phyloP scores from a whole-genome alignment of 92 coral and sea anemone genomes.

The Galaxea fascicularis region DNA sequence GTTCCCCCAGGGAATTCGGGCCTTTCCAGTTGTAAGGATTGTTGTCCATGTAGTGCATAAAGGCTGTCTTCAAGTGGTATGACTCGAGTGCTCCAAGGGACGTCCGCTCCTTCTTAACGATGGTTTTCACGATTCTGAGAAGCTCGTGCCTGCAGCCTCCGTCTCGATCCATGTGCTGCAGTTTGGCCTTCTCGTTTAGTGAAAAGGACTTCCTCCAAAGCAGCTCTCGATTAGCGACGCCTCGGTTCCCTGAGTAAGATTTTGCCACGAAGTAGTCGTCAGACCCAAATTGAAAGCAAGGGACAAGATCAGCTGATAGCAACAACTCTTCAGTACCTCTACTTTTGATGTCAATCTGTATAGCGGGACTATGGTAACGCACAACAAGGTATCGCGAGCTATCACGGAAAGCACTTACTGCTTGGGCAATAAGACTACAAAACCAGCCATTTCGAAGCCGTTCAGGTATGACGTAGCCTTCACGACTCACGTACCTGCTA shows the following conservation, averaged over 20 bases:
- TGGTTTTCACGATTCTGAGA: slow-evolving; percentile 71
- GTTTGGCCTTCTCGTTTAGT: slow-evolving; percentile 49
- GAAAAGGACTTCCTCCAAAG: slow-evolving; percentile 74
- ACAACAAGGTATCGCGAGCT: slow-evolving; percentile 29
- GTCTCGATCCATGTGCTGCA: slow-evolving; percentile 70
- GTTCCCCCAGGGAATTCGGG: slow-evolving; percentile 23
- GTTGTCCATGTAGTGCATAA: slow-evolving; percentile 43
- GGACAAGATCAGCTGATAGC: slow-evolving; percentile 73
- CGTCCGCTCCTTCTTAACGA: slow-evolving; percentile 59
- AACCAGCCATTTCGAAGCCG: slow-evolving; percentile 63
- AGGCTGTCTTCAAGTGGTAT: slow-evolving; percentile 81
- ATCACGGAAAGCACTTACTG: slow-evolving; percentile 10
- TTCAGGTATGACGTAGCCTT: slow-evolving; percentile 50
- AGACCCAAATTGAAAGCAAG: slow-evolving; percentile 47
- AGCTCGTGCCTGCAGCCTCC: slow-evolving; percentile 75
- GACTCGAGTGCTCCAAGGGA: slow-evolving; percentile 61
- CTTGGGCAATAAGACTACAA: slow-evolving; percentile 45
- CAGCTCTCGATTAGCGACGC: slow-evolving; percentile 5
- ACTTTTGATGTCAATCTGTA: slow-evolving; percentile 62
- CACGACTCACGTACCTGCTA: slow-evolving; percentile 35
- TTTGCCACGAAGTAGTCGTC: slow-evolving; percentile 69
- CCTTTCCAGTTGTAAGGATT: neutral
- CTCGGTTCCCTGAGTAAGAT: slow-evolving; percentile 35
- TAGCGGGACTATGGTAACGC: slow-evolving; percentile 76
- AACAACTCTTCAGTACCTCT: neutral